Evolutionary conservation across 2,888 invertebrate species (phyloP), one percentile per base, ranked within the genome.

Genomic region (Monoplex corrugatus): DNA sequence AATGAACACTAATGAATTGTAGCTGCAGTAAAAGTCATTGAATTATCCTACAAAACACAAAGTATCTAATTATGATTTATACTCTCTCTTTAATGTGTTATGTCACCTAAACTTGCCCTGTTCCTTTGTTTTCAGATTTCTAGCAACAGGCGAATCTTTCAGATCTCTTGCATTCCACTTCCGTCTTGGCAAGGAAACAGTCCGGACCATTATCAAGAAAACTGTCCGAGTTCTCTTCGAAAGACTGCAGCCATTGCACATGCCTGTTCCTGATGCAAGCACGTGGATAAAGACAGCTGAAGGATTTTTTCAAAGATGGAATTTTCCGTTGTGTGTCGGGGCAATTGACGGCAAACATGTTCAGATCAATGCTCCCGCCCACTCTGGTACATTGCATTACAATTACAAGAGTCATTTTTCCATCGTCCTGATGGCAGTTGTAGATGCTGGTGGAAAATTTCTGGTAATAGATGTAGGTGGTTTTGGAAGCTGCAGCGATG

Each of bases 121-220:
- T n/a, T 72, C 32, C 72, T 32, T 72, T 72, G 72, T 72, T 72
- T 72, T 72, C 72, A 72, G 72, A 72, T 72, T 72, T 72, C 72
- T 32, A 35, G 72, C 72, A 72, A 72, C 72, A 72, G 72, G 72
- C 72, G 72, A 72, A 72, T 32, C n/a, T 72, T 72, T 32, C 63
- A 63, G 63, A 72, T 43, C 82, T 82, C 82, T 82, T 82, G 82
- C 82, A 82, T 82, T 82, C 43, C 82, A 45, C n/a, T 45, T 43
- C 82, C 82, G 82, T 82, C 82, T 44, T 45, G 43, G 82, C 43
- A 82, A 82, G 82, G 43, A 82, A 44, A 82, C 72, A 72, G 72
- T 72, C 72, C 72, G 72, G 32, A 72, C 32, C 72, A 72, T 72
- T 72, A 32, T 72, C 72, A 72, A 72, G 72, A 72, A 72, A 72